Base-by-base conservation (phyloP, 1,140 invertebrate species). In the Hypothenemus hampei region DNA sequence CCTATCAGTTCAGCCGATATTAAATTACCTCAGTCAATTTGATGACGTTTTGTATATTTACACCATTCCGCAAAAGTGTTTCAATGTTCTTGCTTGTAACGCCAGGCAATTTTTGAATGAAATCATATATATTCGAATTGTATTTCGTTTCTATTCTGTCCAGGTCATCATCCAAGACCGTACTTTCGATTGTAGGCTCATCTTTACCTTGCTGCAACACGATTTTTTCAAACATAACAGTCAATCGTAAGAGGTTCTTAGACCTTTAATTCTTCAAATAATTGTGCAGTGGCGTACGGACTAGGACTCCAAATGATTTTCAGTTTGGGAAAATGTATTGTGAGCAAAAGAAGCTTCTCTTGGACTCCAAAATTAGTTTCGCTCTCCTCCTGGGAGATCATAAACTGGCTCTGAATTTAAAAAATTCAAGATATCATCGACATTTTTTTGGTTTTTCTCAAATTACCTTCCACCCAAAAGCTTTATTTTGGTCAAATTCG, bases 401-500 rank as follows among this genome's bases (percentile, higher is more conserved):
- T 87, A 64, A 86, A 89, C 63, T 86, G 82, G 18, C 85, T 84
- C 86, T 91, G 61, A 19, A 74, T 70, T 59, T 64, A 58, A 36
- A 37, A 51, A 21, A 31, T 4, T 29, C 1, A 6, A 1, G 26
- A 7, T 29, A 29, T 1, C 22, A 21, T 36, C 8, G 31, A 26
- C 11, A 6, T 29, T n/a, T n/a, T n/a, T n/a, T n/a, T n/a, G n/a
- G n/a, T n/a, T n/a, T n/a, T n/a, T n/a, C n/a, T n/a, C 26, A 23
- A 56, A 45, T 64, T 75, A 89, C 91, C 78, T 93, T 90, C 53
- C 95, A 75, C 65, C 81, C 83, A 68, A 97, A 97, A 11, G 91
- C 85, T 73, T 92, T 93, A 64, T 91, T 92, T 68, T 92, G 85
- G 77, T 97, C 93, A 76, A 98, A 97, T 75, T 98, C 95, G 51